Base-by-base conservation (phyloP, 2,888 invertebrate species). In the Phortica okadai region DNA sequence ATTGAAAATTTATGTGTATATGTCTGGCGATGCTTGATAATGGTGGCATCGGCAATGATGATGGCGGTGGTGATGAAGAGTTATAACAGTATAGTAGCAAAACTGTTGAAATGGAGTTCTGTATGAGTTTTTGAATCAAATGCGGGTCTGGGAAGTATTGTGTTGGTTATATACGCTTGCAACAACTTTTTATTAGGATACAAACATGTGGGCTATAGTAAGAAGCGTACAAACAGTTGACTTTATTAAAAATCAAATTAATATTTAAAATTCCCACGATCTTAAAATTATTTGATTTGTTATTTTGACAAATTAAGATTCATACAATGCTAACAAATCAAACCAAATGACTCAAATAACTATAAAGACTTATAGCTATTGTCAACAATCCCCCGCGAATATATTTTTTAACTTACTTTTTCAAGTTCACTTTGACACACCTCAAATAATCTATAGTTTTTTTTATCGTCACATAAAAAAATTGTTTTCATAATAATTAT, bases 1-100 rank as follows among this genome's bases (percentile, higher is more conserved):
- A 82, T 82, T 82, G 77, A 45, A 66, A 64, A 74, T 56, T 56
- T 56, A 16, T 56, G 56, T 56, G 14, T 56, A 7, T 62, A 2
- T 25, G 21, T 62, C 50, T 62, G 62, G 21, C 16, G 25, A 62
- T 59, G 16, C n/a, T 2, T n/a, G 4, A 11, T 59, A 4, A n/a
- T 25, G 59, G 5, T 16, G 25, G 62, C 21, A 25, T 7, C 25
- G 62, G n/a, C 25, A 62, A 62, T 21, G 25, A 25, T 62, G 56
- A 7, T 62, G 16, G 33, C 10, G 16, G 25, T 7, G 21, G 62
- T 50, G 50, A 50, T 50, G 62, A 62, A 10, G 62, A 16, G 62
- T 5, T 5, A 7, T 25, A 62, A 33, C 33, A 33, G 33, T 5
- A 33, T 33, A 33, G 33, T 33, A 33, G 33, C 33, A 33, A 5